phyloP scores from a whole-genome alignment of 2,113 vertebrate genomes.

The Planiliza haematocheilus region DNA sequence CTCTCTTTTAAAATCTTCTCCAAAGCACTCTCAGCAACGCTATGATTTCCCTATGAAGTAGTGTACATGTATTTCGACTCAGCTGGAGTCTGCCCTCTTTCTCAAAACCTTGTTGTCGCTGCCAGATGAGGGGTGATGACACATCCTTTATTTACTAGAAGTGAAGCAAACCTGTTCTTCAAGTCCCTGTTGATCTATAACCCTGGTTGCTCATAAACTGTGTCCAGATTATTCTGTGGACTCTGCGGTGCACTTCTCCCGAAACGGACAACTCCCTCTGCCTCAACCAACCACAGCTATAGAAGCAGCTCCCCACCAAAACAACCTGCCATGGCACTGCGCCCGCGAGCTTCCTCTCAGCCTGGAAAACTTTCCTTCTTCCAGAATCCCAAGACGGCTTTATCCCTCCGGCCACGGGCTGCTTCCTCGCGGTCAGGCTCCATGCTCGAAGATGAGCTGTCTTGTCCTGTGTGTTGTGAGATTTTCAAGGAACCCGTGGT shows the following conservation, averaged over 20 bases:
- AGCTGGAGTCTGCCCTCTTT: constrained; percentile 1
- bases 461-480: constrained; percentile 85
- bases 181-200: constrained; percentile 65
- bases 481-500: constrained; percentile 85
- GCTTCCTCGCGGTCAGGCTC: constrained; percentile 68
- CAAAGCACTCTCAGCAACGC: not conserved
- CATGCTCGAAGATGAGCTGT: constrained; percentile 82
- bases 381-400: constrained; percentile 63
- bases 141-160: constrained; percentile 68
- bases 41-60: not conserved
- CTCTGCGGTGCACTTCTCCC: constrained; percentile 8
- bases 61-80: not conserved
- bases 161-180: constrained; percentile 69
- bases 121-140: constrained; percentile 20
- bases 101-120: constrained; percentile 6
- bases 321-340: constrained; percentile 70
- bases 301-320: constrained; percentile 1
- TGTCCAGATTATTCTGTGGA: constrained; percentile 41
- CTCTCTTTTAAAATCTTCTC: too few relatives aligned
- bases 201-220: constrained; percentile 35
- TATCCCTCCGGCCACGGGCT: constrained; percentile 70
- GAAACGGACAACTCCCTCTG: not conserved
- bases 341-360: constrained; percentile 82
- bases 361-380: constrained; percentile 73
- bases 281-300: not conserved